These are phyloP conservation scores for Oryzaephilus surinamensis DNA, from an alignment of 1,140 invertebrate species.

Conservation along the genomic window DNA sequence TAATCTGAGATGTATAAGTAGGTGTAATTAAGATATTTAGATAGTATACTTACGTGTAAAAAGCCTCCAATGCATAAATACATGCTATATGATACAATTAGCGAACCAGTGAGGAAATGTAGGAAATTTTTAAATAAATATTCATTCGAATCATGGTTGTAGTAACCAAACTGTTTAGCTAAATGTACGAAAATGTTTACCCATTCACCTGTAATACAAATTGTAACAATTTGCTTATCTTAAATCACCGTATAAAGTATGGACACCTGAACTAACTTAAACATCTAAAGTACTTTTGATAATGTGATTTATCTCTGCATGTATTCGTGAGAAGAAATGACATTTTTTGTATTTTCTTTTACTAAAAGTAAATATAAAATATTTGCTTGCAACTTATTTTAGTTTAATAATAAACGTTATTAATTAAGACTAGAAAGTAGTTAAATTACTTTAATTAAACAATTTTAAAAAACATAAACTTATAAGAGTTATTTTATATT, in stretches of 20 bases:
- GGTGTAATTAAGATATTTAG: no score
- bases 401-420: neutral
- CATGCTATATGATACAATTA: constrained; percentile 42
- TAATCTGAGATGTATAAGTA: no score
- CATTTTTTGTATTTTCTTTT: no score
- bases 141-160: constrained; percentile 32
- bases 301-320: no score
- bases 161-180: constrained; percentile 42
- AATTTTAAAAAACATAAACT: neutral
- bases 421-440: neutral
- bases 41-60: constrained; percentile 47
- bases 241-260: neutral
- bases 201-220: constrained; percentile 48
- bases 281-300: no score
- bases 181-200: constrained; percentile 48
- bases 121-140: constrained; percentile 43
- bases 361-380: no score
- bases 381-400: no score
- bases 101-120: constrained; percentile 37
- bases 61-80: constrained; percentile 53
- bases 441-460: neutral
- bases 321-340: no score
- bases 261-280: no score
- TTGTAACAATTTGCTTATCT: neutral
- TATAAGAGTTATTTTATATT: neutral